Percentiles rank a stretch among this genome's conserved stretches.
phyloP scores from a whole-genome alignment of 2,888 invertebrate genomes.

The Apotomis turbidana region DNA sequence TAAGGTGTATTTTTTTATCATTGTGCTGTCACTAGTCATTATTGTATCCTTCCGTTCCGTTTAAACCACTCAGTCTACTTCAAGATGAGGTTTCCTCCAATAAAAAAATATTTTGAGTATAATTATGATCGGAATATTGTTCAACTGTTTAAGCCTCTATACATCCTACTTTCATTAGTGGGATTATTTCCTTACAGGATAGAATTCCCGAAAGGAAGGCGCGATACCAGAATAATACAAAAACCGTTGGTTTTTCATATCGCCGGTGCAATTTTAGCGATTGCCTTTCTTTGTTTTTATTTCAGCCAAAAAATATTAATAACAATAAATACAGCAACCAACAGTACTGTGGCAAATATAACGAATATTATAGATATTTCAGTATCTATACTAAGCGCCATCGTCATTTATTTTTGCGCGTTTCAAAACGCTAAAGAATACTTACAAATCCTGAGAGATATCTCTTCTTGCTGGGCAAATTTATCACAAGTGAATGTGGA shows the following conservation, averaged over 20 bases:
- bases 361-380: neutral
- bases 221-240: neutral
- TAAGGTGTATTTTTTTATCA: too few relatives aligned
- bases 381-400: neutral
- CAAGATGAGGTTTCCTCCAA: neutral
- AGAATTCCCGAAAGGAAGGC: slow-evolving; percentile 25
- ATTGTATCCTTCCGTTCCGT: too few relatives aligned
- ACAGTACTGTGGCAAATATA: neutral
- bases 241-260: neutral
- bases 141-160: slow-evolving; percentile 18
- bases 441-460: neutral
- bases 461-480: slow-evolving; percentile 5
- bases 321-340: neutral
- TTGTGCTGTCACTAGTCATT: too few relatives aligned
- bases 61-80: neutral
- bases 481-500: neutral
- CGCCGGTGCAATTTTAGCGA: neutral
- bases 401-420: slow-evolving; percentile 6
- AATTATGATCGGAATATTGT: slow-evolving; percentile 12
- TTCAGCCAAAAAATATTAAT: neutral
- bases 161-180: slow-evolving; percentile 7
- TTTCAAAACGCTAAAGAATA: slow-evolving; percentile 5
- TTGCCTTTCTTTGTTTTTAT: slow-evolving; percentile 1
- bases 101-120: neutral
- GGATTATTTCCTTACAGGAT: slow-evolving; percentile 27